A percentile compares a stretch with the other conserved stretches of the same genome.
phyloP scores from a whole-genome alignment of 1,140 invertebrate species.

The Drosophila kohkoa region DNA sequence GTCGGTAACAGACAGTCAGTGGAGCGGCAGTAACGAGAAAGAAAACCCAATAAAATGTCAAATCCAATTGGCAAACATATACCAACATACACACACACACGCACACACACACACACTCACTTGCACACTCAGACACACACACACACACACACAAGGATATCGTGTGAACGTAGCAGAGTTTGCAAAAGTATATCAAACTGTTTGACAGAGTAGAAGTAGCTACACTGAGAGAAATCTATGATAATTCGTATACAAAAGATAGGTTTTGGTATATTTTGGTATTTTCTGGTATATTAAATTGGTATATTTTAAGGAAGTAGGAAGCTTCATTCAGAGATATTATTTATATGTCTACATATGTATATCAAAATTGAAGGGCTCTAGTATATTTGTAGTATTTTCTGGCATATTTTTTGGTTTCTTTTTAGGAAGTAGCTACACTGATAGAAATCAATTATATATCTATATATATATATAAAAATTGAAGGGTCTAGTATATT shows the following conservation, averaged over 20 bases:
- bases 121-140: conserved; percentile 9
- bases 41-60: conserved; percentile 83
- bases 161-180: conserved; percentile 50
- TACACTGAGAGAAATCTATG: conserved; percentile 19
- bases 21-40: conserved; percentile 78
- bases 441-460: too few relatives aligned
- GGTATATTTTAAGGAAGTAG: too few relatives aligned
- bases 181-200: conserved; percentile 75
- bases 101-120: conserved; percentile 56
- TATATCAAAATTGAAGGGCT: too few relatives aligned
- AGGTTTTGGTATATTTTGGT: too few relatives aligned
- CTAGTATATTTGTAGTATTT: too few relatives aligned
- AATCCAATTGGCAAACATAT: conserved; percentile 80
- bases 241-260: neutral
- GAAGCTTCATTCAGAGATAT: too few relatives aligned
- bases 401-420: too few relatives aligned
- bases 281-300: too few relatives aligned
- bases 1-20: conserved; percentile 50
- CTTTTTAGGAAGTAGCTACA: too few relatives aligned
- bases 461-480: too few relatives aligned
- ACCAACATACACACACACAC: conserved; percentile 14
- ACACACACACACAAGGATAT: conserved; percentile 33
- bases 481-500: too few relatives aligned
- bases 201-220: conserved; percentile 60
- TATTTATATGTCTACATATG: too few relatives aligned